Conservation (phyloP, 2,113 vertebrate species). For the Carollia perspicillata region DNA sequence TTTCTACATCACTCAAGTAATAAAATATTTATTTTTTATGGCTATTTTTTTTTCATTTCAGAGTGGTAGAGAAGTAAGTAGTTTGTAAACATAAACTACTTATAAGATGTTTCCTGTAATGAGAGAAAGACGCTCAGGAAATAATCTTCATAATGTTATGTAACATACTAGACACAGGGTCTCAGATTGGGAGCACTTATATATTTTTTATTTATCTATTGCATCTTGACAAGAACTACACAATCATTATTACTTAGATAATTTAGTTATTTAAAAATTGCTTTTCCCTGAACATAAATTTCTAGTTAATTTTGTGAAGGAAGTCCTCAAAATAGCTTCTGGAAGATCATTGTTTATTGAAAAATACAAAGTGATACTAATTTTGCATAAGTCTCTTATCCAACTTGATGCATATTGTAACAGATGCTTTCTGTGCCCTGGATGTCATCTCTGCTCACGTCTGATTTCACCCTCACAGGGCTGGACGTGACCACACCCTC, state of each 20-base stretch:
- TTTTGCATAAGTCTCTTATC: neutral
- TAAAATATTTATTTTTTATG: constrained; percentile 27
- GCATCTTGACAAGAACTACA: neutral
- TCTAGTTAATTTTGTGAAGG: neutral
- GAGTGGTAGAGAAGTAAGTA: neutral
- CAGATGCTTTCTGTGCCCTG: neutral
- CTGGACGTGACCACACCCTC: rapidly evolving
- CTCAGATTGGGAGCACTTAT: neutral
- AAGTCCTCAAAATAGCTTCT: neutral
- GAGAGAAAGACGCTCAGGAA: neutral
- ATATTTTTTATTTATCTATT: neutral
- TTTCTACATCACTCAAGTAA: neutral
- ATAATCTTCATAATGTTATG: neutral
- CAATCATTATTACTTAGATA: neutral
- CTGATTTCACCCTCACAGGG: neutral
- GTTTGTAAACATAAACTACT: constrained; percentile 5
- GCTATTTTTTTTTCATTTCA: neutral
- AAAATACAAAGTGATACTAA: neutral
- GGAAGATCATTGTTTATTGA: neutral
- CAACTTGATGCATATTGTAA: neutral
- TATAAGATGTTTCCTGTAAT: neutral
- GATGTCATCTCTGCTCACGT: neutral
- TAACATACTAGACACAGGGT: neutral
- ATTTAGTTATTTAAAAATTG: neutral
- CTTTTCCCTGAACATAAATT: neutral